Conservation (phyloP, 2,888 invertebrate species). For the Drosophila anomelani region DNA sequence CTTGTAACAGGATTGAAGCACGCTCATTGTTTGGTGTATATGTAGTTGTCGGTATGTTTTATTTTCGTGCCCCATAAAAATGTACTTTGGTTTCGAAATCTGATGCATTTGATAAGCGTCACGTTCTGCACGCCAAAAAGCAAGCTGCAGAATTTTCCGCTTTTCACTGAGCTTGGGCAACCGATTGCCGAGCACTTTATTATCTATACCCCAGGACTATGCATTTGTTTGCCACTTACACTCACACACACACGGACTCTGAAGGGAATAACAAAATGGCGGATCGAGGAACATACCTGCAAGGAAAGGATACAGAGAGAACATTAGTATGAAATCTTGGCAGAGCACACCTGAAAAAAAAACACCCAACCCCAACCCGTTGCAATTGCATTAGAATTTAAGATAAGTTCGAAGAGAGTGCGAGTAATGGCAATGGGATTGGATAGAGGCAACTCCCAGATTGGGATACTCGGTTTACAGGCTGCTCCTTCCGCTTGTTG, state of each 20-base stretch:
- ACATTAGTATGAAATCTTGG: slow-evolving; percentile 66
- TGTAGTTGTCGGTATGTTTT: slow-evolving; percentile 36
- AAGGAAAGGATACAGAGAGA: slow-evolving; percentile 44
- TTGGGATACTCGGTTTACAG: slow-evolving; percentile 35
- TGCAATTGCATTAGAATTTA: slow-evolving; percentile 75
- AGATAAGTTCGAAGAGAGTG: slow-evolving; percentile 63
- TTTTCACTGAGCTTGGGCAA: slow-evolving; percentile 41
- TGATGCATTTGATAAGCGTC: slow-evolving; percentile 76
- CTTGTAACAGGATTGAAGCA: neutral
- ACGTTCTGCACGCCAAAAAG: slow-evolving; percentile 72
- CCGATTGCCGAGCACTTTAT: slow-evolving; percentile 67
- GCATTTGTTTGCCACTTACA: slow-evolving; percentile 71
- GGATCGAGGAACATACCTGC: slow-evolving; percentile 63
- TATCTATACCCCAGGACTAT: slow-evolving; percentile 53
- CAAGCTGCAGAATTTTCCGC: slow-evolving; percentile 56
- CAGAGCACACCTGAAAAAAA: slow-evolving; percentile 37
- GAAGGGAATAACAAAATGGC: slow-evolving; percentile 63
- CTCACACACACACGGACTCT: slow-evolving; percentile 18
- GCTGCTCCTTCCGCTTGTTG: slow-evolving; percentile 13
- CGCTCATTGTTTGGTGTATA: slow-evolving; percentile 9
- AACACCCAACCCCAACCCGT: neutral
- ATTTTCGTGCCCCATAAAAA: slow-evolving; percentile 16
- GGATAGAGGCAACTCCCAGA: slow-evolving; percentile 20
- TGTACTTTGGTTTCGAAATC: slow-evolving; percentile 54
- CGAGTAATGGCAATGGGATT: slow-evolving; percentile 38